Evolutionary conservation across 2,113 vertebrate genomes (phyloP).

Genomic region (Hoplias malabaricus): DNA sequence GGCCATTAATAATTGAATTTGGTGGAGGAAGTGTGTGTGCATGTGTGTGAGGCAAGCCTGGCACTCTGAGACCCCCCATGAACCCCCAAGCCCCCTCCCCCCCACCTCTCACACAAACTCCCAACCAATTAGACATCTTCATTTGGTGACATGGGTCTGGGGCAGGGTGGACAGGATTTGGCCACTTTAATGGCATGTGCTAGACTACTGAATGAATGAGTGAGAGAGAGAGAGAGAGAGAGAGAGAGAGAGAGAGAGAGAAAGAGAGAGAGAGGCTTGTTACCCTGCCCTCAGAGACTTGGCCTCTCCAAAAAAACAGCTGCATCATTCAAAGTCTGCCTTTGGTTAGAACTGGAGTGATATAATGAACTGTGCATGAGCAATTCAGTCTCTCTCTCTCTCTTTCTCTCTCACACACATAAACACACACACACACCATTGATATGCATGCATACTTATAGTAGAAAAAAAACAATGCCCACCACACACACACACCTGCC

Average conservation of each 20-base stretch:
- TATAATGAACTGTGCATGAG: slow-evolving; percentile 43
- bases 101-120: slow-evolving; percentile 77
- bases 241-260: not conserved
- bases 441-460: too few relatives aligned
- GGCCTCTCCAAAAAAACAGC: slow-evolving; percentile 52
- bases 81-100: slow-evolving; percentile 91
- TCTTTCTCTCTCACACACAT: too few relatives aligned
- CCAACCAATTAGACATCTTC: slow-evolving; percentile 93
- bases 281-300: slow-evolving; percentile 36
- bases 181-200: slow-evolving; percentile 50
- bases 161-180: slow-evolving; percentile 57
- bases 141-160: slow-evolving; percentile 77
- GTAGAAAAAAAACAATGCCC: not conserved
- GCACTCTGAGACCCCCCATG: slow-evolving; percentile 70
- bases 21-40: slow-evolving; percentile 80
- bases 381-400: too few relatives aligned
- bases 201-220: slow-evolving; percentile 34
- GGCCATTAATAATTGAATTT: slow-evolving; percentile 99
- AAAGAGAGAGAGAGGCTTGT: slow-evolving; percentile 25
- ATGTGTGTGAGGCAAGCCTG: slow-evolving; percentile 50
- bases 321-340: slow-evolving; percentile 75
- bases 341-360: slow-evolving; percentile 57
- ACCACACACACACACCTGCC: not conserved
- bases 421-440: too few relatives aligned
- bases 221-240: not conserved